Conservation (phyloP, 2,797 vertebrate species). For the Periophthalmus magnuspinnatus region DNA sequence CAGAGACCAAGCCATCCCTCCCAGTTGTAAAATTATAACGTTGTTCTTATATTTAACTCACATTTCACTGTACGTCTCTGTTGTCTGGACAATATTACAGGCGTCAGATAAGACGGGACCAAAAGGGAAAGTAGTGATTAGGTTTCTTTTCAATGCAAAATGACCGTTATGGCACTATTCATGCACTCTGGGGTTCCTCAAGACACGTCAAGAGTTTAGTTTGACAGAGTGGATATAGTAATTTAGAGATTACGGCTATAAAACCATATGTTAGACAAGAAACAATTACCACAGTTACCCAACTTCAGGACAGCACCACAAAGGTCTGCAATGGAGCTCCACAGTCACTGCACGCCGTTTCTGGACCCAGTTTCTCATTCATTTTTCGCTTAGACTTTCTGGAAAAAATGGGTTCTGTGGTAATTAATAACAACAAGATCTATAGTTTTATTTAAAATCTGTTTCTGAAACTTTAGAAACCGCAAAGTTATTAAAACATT, state of each 20-base stretch:
- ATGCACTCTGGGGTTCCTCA: slow-evolving; percentile 19
- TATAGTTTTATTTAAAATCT: no score
- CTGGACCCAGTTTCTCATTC: no score
- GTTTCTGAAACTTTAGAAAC: no score
- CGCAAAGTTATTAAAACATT: no score
- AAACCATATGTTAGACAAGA: not conserved
- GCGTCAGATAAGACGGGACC: slow-evolving; percentile 13
- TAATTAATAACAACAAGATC: no score
- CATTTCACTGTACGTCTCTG: slow-evolving; percentile 19
- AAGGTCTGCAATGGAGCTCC: no score
- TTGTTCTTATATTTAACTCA: slow-evolving; percentile 28
- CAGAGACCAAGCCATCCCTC: not conserved
- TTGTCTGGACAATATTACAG: slow-evolving; percentile 29
- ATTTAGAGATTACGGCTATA: not conserved
- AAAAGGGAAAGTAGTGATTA: slow-evolving; percentile 16
- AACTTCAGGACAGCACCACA: no score
- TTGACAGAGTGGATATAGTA: not conserved
- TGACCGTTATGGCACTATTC: not conserved
- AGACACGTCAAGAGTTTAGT: slow-evolving; percentile 18
- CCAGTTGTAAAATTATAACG: slow-evolving; percentile 32
- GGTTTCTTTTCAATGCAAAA: not conserved
- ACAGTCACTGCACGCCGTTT: no score
- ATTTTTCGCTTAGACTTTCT: no score
- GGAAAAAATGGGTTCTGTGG: no score
- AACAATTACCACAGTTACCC: not conserved